Evolutionary conservation across 2,797 vertebrate species (phyloP), one percentile per base, ranked within the genome.

Genomic region (Simalia tracyae): DNA sequence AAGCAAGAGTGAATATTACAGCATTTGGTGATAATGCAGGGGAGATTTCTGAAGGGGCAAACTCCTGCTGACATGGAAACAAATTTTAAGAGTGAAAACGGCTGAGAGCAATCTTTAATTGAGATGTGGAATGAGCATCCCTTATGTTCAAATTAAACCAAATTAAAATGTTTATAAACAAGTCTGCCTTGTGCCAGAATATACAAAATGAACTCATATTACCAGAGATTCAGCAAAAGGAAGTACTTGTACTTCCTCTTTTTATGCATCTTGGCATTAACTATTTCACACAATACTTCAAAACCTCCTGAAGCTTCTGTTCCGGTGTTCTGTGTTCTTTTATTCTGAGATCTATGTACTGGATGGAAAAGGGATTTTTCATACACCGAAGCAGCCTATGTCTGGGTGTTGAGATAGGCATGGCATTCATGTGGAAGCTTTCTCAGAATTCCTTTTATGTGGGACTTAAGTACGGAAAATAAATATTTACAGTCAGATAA

Each of bases 1-100:
- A 95, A 95, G 60, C 91, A 94, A 94, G 59, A 46, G 64, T 68
- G 87, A 93, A 95, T 57, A 92, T 94, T 92, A 94, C 95, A 94
- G 94, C 94, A 95, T 96, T 92, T 93, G 89, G 90, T 96, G 94
- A 95, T 93, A 95, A 90, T 92, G 92, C 94, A 96, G 54, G 93
- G 31, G 89, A 36, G 92, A 90, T 89, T 95, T 95, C 95, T 95
- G 95, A 92, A 94, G 0, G 0, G 61, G 91, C 87, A 93, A 94
- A 81, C 89, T 95, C 90, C 59, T 94, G 92, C 91, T 89, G 89
- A 87, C 91, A 84, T 90, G 46, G 94, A 94, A 94, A 88, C 90
- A 92, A 92, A 87, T 93, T 61, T 68, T 89, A 90, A 94, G 57
- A 64, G 90, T 50, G 85, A 96, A 94, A n/a, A 81, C 81, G 63